Conservation (phyloP, 2,797 vertebrate genomes). For the Naso thynnoides region DNA sequence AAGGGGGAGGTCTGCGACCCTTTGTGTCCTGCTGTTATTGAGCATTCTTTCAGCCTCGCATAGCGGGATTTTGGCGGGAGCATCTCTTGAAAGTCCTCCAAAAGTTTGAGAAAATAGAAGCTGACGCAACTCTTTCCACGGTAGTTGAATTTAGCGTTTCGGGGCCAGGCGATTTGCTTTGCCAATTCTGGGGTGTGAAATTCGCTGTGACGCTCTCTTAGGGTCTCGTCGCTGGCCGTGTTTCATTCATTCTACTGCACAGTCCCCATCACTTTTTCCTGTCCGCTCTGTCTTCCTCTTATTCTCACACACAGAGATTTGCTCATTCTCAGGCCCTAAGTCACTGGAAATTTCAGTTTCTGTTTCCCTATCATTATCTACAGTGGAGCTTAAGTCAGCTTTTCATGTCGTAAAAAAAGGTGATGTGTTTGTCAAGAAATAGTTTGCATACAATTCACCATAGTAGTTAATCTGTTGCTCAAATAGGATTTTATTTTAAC, state of each 20-base stretch:
- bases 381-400: conserved; percentile 15
- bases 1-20: conserved; percentile 47
- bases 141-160: conserved; percentile 66
- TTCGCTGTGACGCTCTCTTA: conserved; percentile 54
- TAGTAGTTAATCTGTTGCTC: conserved; percentile 19
- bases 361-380: conserved; percentile 24
- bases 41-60: conserved; percentile 62
- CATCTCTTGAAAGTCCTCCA: conserved; percentile 72
- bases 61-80: conserved; percentile 61
- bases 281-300: not conserved
- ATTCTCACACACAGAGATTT: conserved; percentile 10
- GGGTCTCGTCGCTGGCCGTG: conserved; percentile 18
- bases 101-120: conserved; percentile 64
- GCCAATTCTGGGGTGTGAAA: conserved; percentile 68
- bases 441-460: conserved; percentile 17
- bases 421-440: conserved; percentile 16
- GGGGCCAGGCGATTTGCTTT: conserved; percentile 59
- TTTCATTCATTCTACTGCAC: conserved; percentile 43
- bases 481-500: conserved; percentile 15
- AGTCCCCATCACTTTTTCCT: conserved; percentile 21
- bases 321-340: conserved; percentile 1
- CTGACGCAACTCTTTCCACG: conserved; percentile 79
- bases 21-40: conserved; percentile 55
- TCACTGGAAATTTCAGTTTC: conserved; percentile 21
- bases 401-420: not conserved